These are phyloP conservation scores for Euleptes europaea DNA, from an alignment of 2,113 vertebrate genomes.

Conservation along the genomic window DNA sequence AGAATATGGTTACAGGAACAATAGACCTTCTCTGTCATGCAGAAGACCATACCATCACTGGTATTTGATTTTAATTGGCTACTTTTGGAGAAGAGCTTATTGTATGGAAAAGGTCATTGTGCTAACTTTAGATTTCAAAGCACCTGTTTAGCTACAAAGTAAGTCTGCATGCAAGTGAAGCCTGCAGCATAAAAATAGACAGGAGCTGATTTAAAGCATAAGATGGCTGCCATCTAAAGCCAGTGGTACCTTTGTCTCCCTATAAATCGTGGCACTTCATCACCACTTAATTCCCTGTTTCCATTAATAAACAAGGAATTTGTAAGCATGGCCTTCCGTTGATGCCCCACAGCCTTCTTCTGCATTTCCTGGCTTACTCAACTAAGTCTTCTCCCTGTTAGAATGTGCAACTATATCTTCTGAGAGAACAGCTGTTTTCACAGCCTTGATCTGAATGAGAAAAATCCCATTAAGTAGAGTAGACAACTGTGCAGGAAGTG, in stretches of 20 bases:
- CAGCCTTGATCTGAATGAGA: slow-evolving; percentile 19
- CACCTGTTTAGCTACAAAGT: slow-evolving; percentile 52
- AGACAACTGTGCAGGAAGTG: background rate
- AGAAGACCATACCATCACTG: slow-evolving; percentile 25
- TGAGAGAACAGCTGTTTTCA: background rate
- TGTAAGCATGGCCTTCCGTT: background rate
- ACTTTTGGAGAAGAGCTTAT: background rate
- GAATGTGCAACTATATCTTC: background rate
- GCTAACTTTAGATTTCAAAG: slow-evolving; percentile 24
- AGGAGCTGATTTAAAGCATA: background rate
- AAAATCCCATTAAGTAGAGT: slow-evolving; percentile 8
- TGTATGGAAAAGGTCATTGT: slow-evolving; percentile 27
- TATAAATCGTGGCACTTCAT: accelerated
- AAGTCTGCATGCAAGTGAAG: slow-evolving; percentile 32
- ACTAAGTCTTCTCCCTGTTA: background rate
- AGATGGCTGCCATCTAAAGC: accelerated
- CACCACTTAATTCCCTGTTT: background rate
- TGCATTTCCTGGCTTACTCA: background rate
- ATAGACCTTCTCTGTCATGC: background rate
- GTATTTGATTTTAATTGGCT: slow-evolving; percentile 37
- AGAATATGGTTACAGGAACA: background rate
- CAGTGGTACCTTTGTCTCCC: background rate
- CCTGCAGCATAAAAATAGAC: slow-evolving; percentile 56
- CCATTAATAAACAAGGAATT: background rate
- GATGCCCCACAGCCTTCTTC: accelerated